Evolutionary conservation across 2,113 vertebrate genomes (phyloP), one percentile per base, ranked within the genome.

Genomic region (Austrofundulus limnaeus): DNA sequence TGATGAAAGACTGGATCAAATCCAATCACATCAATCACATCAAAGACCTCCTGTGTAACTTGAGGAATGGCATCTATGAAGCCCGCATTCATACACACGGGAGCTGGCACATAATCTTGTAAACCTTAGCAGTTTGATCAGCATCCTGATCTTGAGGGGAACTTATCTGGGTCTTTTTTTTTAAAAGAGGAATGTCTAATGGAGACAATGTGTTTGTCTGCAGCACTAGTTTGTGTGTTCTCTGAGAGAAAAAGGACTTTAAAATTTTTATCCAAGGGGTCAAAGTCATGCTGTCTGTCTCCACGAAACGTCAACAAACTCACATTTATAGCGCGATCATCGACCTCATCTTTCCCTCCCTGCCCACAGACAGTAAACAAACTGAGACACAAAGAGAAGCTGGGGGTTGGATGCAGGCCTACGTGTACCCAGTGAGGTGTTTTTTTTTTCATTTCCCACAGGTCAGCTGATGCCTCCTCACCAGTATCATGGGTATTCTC

Each of bases 1-100:
- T 63, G 79, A 84, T 82, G 83, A 89, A 79, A 84, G 81, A 80
- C 51, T 66, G 77, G 67, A 79, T 85, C 81, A 77, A 75, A 73
- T 81, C 68, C 66, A 72, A 58, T 85, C 51, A 23, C 70, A 83
- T 85, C 84, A 82, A 52, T 86, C 80, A 74, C 78, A 77, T 84
- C 76, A 88, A 87, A 87, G 77, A 43, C 66, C 70, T 72, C 39
- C 70, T 71, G 60, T 60, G 78, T 77, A 78, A 81, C 3, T 19
- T 24, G 65, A 57, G 53, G 70, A 78, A 72, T 45, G 60, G 46
- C 63, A 60, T 51, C 61, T 47, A 55, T 46, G 64, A 62, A 39
- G 43, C 42, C 25, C 41, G 17, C 21, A 39, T 46, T 38, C 12
- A 65, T 45, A 38, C 45, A 60, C 61, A 43, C 61, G 53, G 15